Conservation (phyloP, 2,113 vertebrate species). For the Dolichotis patagonum region DNA sequence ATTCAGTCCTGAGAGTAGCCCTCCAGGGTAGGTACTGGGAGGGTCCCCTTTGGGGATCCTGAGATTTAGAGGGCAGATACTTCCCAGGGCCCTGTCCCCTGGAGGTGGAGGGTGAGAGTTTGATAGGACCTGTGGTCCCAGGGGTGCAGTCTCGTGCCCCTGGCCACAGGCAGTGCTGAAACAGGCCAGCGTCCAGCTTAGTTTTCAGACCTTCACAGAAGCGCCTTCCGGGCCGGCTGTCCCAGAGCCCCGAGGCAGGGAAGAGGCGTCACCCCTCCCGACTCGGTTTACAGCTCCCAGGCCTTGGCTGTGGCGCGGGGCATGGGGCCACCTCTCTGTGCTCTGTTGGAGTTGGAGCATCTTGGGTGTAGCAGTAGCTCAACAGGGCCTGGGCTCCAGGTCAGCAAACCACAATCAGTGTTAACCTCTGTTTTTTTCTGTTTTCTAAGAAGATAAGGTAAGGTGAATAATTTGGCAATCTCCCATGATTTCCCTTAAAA, state of each 20-base stretch:
- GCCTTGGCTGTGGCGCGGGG: background rate
- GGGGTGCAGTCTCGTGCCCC: background rate
- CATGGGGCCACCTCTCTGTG: background rate
- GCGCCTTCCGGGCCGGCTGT: background rate
- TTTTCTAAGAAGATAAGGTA: constrained; percentile 31
- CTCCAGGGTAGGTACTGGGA: background rate
- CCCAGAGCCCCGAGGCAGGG: fast-evolving
- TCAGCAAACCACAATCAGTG: background rate
- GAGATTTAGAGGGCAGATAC: background rate
- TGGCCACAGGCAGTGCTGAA: fast-evolving
- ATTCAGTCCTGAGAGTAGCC: background rate
- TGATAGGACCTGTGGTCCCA: background rate
- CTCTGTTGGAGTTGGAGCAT: background rate
- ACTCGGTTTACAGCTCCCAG: background rate
- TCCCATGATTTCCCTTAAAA: background rate
- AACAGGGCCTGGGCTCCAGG: background rate
- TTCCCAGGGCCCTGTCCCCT: background rate
- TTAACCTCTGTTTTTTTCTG: background rate
- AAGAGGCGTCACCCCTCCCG: fast-evolving
- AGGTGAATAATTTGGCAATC: background rate
- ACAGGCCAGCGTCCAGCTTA: background rate
- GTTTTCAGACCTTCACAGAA: background rate
- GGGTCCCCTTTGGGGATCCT: background rate
- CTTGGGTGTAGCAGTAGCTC: no score
- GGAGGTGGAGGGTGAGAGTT: background rate